A percentile compares a stretch with the other conserved stretches of the same genome.
phyloP scores from a whole-genome alignment of 2,797 vertebrate species.

The Schizopygopsis malacanthus region DNA sequence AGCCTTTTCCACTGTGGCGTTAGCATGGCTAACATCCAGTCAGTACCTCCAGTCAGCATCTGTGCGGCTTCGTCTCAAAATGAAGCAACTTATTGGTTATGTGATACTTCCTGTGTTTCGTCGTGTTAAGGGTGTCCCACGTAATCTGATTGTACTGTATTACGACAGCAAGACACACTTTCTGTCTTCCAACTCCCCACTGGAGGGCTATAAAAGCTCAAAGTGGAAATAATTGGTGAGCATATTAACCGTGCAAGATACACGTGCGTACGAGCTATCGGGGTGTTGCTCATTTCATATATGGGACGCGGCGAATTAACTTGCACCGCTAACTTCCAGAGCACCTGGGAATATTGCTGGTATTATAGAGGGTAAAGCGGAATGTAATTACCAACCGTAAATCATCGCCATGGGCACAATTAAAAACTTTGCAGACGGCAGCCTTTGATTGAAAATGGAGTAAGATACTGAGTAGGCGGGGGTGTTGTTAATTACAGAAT shows the following conservation, averaged over 20 bases:
- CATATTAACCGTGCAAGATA: slow-evolving; percentile 91
- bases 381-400: slow-evolving; percentile 99
- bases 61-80: slow-evolving; percentile 69
- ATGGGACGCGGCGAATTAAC: slow-evolving; percentile 90
- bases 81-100: slow-evolving; percentile 54
- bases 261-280: slow-evolving; percentile 87
- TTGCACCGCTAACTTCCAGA: slow-evolving; percentile 91
- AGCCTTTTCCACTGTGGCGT: slow-evolving; percentile 58
- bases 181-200: slow-evolving; percentile 76
- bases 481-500: slow-evolving; percentile 90
- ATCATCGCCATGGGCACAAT: slow-evolving; percentile 97
- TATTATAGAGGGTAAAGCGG: slow-evolving; percentile 84
- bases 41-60: slow-evolving; percentile 59
- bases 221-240: slow-evolving; percentile 91
- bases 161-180: slow-evolving; percentile 53
- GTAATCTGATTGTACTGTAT: slow-evolving; percentile 58
- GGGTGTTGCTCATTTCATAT: slow-evolving; percentile 85
- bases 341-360: slow-evolving; percentile 92
- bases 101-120: slow-evolving; percentile 59
- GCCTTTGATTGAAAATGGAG: slow-evolving; percentile 94
- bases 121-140: slow-evolving; percentile 59
- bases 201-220: slow-evolving; percentile 87
- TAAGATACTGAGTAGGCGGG: slow-evolving; percentile 88
- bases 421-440: slow-evolving; percentile 98
- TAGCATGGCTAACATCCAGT: slow-evolving; percentile 23